Conservation (phyloP, 2,113 vertebrate genomes). For the Syngnathus scovelli region DNA sequence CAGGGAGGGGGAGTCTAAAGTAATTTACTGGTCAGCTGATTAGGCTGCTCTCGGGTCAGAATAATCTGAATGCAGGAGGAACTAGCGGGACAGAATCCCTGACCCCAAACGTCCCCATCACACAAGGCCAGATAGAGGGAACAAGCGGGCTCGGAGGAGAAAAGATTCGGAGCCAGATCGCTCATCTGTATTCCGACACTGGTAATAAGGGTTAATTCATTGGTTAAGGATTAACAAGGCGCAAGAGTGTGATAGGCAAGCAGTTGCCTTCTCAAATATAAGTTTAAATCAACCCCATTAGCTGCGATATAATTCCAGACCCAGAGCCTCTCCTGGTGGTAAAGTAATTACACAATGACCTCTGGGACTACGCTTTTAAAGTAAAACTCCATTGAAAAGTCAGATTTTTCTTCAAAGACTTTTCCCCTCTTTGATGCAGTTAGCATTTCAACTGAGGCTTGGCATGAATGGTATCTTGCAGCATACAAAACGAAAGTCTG, state of each 20-base stretch:
- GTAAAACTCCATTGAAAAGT: conserved; percentile 18
- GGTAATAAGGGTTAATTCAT: conserved; percentile 98
- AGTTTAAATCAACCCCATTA: conserved; percentile 96
- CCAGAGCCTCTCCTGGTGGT: conserved; percentile 48
- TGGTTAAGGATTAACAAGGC: conserved; percentile 95
- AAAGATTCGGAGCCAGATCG: conserved; percentile 26
- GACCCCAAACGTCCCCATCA: conserved; percentile 90
- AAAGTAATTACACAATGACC: conserved; percentile 47
- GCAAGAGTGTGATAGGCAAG: conserved; percentile 94
- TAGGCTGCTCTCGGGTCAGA: conserved; percentile 80
- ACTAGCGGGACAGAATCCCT: conserved; percentile 89
- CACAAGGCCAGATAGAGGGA: conserved; percentile 73
- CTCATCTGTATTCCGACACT: conserved; percentile 89
- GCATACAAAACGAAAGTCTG: background rate
- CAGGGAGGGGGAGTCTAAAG: conserved; percentile 34
- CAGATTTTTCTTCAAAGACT: background rate
- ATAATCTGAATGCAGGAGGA: conserved; percentile 85
- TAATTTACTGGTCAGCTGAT: conserved; percentile 57
- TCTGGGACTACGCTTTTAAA: conserved; percentile 37
- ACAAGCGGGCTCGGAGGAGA: conserved; percentile 32
- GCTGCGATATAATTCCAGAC: conserved; percentile 64
- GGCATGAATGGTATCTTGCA: background rate
- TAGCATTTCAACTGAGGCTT: background rate
- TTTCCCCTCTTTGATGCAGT: background rate
- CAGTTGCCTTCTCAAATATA: conserved; percentile 86